These are phyloP conservation scores for Acanthaster planci DNA, from an alignment of 35 echinoderm and acorn worm species.

Conservation along the genomic window DNA sequence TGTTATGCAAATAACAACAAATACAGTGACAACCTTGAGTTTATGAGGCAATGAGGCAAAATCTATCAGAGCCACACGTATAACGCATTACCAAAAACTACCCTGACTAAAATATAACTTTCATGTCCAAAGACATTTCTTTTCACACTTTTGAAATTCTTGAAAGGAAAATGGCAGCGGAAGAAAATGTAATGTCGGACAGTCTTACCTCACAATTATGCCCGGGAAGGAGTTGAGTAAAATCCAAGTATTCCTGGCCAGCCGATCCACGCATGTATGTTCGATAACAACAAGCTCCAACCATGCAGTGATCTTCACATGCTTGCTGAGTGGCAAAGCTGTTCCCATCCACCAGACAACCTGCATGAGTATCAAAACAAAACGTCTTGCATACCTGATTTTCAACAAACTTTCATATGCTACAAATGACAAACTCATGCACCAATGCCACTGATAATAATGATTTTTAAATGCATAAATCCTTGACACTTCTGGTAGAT, in stretches of 20 bases:
- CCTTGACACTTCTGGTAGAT: too few relatives aligned
- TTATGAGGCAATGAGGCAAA: too few relatives aligned
- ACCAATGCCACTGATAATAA: not conserved
- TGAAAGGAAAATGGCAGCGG: too few relatives aligned
- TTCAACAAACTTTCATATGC: not conserved
- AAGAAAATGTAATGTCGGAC: too few relatives aligned
- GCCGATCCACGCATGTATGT: conserved; percentile 37
- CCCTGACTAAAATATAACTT: too few relatives aligned
- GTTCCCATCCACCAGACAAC: conserved; percentile 85
- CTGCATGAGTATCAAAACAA: conserved; percentile 28
- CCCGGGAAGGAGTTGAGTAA: conserved; percentile 46
- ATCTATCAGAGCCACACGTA: too few relatives aligned
- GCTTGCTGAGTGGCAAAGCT: conserved; percentile 72
- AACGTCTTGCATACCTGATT: not conserved
- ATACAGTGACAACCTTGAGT: too few relatives aligned
- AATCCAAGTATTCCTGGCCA: conserved; percentile 57
- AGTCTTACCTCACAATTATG: conserved; percentile 77
- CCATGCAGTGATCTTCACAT: conserved; percentile 87
- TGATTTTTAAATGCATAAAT: not conserved
- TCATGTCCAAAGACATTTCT: too few relatives aligned
- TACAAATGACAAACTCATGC: not conserved
- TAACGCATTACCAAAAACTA: too few relatives aligned
- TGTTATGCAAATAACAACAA: too few relatives aligned
- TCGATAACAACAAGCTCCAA: conserved; percentile 87
- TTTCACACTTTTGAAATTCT: too few relatives aligned